Evolutionary conservation across 1,140 invertebrate species (phyloP).

Genomic region (Physella acuta): DNA sequence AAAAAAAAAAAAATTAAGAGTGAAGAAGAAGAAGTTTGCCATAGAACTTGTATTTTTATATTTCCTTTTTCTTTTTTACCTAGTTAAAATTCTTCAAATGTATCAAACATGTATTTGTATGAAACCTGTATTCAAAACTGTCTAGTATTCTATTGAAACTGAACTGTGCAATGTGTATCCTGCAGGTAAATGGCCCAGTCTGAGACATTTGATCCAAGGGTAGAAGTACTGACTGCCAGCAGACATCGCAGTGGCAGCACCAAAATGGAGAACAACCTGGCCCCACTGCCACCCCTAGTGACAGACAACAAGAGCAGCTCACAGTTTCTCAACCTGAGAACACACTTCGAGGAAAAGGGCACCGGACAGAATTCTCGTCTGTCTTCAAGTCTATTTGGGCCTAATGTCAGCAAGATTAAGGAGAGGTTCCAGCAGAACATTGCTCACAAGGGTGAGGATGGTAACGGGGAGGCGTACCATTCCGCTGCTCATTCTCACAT

Average conservation of each 20-base stretch:
- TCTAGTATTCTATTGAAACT: too few relatives aligned
- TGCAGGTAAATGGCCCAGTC: slow-evolving; percentile 30
- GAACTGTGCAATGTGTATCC: too few relatives aligned
- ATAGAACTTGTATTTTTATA: too few relatives aligned
- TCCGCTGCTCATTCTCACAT: background rate
- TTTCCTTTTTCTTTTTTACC: too few relatives aligned
- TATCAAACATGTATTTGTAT: too few relatives aligned
- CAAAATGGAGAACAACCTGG: slow-evolving; percentile 15
- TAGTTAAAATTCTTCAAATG: too few relatives aligned
- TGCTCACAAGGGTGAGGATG: too few relatives aligned
- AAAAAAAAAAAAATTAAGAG: too few relatives aligned
- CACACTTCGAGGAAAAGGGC: slow-evolving; percentile 26
- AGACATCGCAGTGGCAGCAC: slow-evolving; percentile 38
- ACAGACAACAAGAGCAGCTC: background rate
- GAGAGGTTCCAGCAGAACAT: slow-evolving; percentile 40
- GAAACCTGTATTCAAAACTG: too few relatives aligned
- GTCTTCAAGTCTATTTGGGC: slow-evolving; percentile 27
- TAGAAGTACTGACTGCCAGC: slow-evolving; percentile 38
- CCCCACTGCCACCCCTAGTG: background rate
- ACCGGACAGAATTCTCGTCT: background rate
- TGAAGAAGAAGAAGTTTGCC: too few relatives aligned
- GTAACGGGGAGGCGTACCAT: slow-evolving; percentile 8
- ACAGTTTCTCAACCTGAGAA: slow-evolving; percentile 25
- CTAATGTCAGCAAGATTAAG: slow-evolving; percentile 45
- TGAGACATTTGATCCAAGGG: slow-evolving; percentile 24